Percentiles rank a stretch among this genome's conserved stretches.
Conservation (phyloP, 2,888 invertebrate species). For the Torymus tubicola region DNA sequence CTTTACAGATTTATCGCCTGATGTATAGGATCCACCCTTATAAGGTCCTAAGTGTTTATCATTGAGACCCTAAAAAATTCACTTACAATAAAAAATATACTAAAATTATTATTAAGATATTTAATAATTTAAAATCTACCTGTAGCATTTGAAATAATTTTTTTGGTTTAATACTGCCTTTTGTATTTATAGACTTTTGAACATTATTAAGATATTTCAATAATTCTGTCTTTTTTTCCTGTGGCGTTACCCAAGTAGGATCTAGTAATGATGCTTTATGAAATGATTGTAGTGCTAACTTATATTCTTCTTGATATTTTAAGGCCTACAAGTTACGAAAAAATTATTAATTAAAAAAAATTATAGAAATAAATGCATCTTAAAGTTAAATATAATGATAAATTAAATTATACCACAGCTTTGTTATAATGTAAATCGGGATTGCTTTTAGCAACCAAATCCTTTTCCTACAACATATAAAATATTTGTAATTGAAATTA, state of each 20-base stretch:
- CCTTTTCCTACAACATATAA: conserved; percentile 79
- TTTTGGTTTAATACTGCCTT: conserved; percentile 87
- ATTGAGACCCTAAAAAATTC: conserved; percentile 79
- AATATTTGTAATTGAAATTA: conserved; percentile 3
- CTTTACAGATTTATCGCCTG: conserved; percentile 77
- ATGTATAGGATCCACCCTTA: conserved; percentile 79
- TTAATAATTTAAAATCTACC: conserved; percentile 70
- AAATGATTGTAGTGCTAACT: conserved; percentile 84
- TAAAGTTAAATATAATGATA: conserved; percentile 12
- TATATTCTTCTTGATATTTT: conserved; percentile 88
- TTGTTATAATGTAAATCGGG: conserved; percentile 91
- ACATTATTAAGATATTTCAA: conserved; percentile 82
- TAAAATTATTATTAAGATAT: conserved; percentile 30
- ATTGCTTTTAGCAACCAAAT: conserved; percentile 83
- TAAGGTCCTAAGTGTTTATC: conserved; percentile 85
- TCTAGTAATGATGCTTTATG: conserved; percentile 83
- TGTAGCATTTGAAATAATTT: conserved; percentile 83
- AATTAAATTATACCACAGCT: conserved; percentile 83
- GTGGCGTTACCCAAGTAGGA: conserved; percentile 86
- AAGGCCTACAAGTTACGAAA: conserved; percentile 79
- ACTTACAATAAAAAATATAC: conserved; percentile 28
- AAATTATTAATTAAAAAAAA: conserved; percentile 4
- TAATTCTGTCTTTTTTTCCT: conserved; percentile 80
- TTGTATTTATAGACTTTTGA: conserved; percentile 81
- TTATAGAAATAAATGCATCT: conserved; percentile 2